These are phyloP conservation scores for Chaitophorus viminalis DNA, from an alignment of 2,888 invertebrate species.

Conservation along the genomic window DNA sequence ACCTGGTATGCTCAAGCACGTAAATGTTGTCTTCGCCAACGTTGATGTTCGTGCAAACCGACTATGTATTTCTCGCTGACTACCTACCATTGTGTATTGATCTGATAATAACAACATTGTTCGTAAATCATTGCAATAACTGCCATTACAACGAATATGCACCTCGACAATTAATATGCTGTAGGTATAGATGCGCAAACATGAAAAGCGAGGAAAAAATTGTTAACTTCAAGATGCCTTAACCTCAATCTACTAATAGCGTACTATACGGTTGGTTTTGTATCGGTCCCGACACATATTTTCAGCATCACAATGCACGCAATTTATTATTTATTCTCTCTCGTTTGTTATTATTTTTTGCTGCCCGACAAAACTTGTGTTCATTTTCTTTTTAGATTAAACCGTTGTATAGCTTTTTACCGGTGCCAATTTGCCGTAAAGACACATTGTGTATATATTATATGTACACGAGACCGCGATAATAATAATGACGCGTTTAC, in stretches of 20 bases:
- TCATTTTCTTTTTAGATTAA: constrained; percentile 46
- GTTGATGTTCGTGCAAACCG: not conserved
- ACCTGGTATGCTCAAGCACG: not conserved
- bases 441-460: constrained; percentile 29
- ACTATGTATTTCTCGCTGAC: not conserved
- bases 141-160: not conserved
- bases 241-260: constrained; percentile 37
- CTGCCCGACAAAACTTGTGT: not conserved
- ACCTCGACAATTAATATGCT: not conserved
- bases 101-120: not conserved
- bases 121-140: not conserved
- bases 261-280: not conserved
- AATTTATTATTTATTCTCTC: constrained; percentile 55
- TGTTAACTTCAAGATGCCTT: constrained; percentile 4
- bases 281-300: not conserved
- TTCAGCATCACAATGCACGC: constrained; percentile 44
- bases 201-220: not conserved
- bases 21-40: not conserved
- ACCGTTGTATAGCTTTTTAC: constrained; percentile 10
- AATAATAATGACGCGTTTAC: constrained; percentile 27
- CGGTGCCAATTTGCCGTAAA: constrained; percentile 34
- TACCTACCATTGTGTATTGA: not conserved
- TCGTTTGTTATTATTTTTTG: constrained; percentile 45
- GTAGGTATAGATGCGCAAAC: not conserved
- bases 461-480: not conserved